A percentile compares a stretch with the other conserved stretches of the same genome.
These are phyloP conservation scores for Tachina grossa DNA, from an alignment of 2,888 invertebrate genomes.

Conservation along the genomic window DNA sequence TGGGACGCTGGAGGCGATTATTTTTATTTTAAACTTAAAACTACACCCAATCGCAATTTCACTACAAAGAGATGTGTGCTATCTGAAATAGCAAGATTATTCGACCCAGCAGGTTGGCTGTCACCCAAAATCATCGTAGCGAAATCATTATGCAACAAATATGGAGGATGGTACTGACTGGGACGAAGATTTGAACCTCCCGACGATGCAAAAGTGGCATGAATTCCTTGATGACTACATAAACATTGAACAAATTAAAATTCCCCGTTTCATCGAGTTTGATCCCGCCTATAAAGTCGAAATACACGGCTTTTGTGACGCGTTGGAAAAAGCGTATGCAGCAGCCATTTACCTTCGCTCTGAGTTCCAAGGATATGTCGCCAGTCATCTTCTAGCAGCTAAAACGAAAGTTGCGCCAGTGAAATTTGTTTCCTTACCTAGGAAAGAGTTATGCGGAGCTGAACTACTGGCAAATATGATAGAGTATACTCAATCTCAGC, in stretches of 20 bases:
- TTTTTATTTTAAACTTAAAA: constrained; percentile 9
- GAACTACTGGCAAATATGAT: constrained; percentile 9
- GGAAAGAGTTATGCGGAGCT: constrained; percentile 6
- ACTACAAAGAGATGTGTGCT: background rate
- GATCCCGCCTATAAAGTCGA: constrained; percentile 1
- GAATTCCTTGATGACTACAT: background rate
- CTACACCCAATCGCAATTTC: background rate
- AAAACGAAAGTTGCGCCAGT: background rate
- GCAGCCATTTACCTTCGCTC: too few species aligned
- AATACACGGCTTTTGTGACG: background rate
- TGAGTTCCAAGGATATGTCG: background rate
- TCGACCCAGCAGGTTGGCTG: too few species aligned
- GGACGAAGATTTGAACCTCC: too few species aligned
- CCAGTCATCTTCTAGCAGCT: background rate
- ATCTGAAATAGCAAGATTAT: too few species aligned
- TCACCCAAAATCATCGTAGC: too few species aligned
- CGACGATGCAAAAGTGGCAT: too few species aligned
- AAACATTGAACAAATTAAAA: background rate
- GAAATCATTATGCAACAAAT: too few species aligned
- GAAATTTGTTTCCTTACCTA: background rate
- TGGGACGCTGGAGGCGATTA: background rate
- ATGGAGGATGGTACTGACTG: too few species aligned
- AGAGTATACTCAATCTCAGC: background rate
- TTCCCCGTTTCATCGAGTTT: constrained; percentile 14
- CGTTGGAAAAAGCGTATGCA: background rate